Conservation (phyloP, 2,113 vertebrate genomes). For the Dasyornis broadbenti region DNA sequence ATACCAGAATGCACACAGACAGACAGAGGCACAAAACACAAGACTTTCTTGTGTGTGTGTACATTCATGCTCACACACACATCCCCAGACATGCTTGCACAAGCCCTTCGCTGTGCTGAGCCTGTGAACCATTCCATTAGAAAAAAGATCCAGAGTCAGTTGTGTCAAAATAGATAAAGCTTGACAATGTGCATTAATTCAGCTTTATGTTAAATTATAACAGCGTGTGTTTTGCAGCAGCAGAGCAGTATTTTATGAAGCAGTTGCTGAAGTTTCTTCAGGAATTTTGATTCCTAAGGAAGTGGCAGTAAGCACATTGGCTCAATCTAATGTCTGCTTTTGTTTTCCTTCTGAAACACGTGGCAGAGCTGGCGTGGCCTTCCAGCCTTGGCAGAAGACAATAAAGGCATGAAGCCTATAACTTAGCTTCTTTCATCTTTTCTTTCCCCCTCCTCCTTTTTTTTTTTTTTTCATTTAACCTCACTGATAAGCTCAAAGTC, state of each 20-base stretch:
- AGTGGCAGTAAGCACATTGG: neutral
- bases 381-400: constrained; percentile 2
- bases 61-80: neutral
- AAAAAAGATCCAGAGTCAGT: fast-evolving
- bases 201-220: neutral
- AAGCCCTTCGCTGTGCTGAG: neutral
- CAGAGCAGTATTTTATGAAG: neutral
- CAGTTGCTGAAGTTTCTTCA: neutral
- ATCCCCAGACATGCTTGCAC: neutral
- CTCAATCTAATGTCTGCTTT: neutral
- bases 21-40: neutral
- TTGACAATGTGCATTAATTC: neutral
- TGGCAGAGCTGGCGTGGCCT: constrained; percentile 4
- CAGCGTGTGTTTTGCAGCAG: neutral
- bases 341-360: constrained; percentile 3
- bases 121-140: neutral
- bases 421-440: constrained; percentile 8
- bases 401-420: neutral
- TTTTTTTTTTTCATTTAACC: neutral
- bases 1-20: neutral
- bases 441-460: fast-evolving
- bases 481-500: neutral
- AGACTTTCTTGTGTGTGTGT: neutral
- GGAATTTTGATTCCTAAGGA: neutral
- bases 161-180: neutral